Evolutionary conservation across 2,888 invertebrate species (phyloP).

Genomic region (Tetramorium bicarinatum): DNA sequence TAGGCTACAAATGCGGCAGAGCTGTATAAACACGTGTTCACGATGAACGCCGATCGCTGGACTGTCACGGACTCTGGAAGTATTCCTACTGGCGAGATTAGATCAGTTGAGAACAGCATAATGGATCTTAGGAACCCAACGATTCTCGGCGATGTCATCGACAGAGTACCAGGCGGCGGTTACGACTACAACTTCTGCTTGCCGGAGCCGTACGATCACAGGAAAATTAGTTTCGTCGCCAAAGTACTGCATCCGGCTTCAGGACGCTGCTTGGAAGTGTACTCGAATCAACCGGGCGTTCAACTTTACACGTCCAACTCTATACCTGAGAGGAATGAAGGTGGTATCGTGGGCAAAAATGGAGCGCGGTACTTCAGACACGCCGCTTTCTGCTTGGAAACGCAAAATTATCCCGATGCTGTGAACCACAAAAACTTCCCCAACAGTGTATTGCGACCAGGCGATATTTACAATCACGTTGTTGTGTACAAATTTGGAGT

Average conservation of each 20-base stretch:
- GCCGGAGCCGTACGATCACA: conserved; percentile 59
- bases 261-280: conserved; percentile 93
- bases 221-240: conserved; percentile 89
- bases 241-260: conserved; percentile 90
- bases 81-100: conserved; percentile 92
- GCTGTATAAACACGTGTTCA: conserved; percentile 90
- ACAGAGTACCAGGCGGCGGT: conserved; percentile 90
- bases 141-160: conserved; percentile 90
- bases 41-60: conserved; percentile 92
- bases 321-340: conserved; percentile 88
- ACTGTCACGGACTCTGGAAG: conserved; percentile 91
- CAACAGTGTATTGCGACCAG: conserved; percentile 89
- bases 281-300: conserved; percentile 95
- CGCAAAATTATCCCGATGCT: conserved; percentile 97
- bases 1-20: conserved; percentile 89
- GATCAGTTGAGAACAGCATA: conserved; percentile 90
- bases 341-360: conserved; percentile 90
- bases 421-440: conserved; percentile 91
- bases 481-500: conserved; percentile 92
- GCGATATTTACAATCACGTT: conserved; percentile 90
- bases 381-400: conserved; percentile 95
- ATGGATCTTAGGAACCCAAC: conserved; percentile 92
- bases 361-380: conserved; percentile 91
- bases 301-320: conserved; percentile 95
- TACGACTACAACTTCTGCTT: conserved; percentile 95